These are phyloP conservation scores for Lithobates pipiens DNA, from an alignment of 2,797 vertebrate genomes.

Conservation along the genomic window DNA sequence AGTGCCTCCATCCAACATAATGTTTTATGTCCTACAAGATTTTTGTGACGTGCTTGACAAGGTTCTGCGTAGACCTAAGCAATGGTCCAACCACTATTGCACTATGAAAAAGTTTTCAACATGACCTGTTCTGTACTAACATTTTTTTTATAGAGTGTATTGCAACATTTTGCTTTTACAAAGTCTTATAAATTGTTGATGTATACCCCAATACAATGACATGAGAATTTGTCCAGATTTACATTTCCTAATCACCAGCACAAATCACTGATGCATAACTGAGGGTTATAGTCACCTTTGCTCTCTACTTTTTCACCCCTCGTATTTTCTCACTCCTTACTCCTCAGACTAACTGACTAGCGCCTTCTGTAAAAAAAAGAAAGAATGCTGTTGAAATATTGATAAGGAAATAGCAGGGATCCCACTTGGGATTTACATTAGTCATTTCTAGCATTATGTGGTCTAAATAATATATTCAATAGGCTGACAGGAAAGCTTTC, in stretches of 20 bases:
- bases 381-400: constrained; percentile 50
- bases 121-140: neutral
- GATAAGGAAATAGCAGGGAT: constrained; percentile 42
- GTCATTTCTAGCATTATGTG: constrained; percentile 24
- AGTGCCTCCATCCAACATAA: too few species aligned
- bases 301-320: neutral
- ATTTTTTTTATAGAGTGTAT: too few species aligned
- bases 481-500: constrained; percentile 13
- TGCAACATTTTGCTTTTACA: too few species aligned
- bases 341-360: constrained; percentile 3
- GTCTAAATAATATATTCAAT: constrained; percentile 25
- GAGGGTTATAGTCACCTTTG: constrained; percentile 2
- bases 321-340: constrained; percentile 7
- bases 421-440: constrained; percentile 41
- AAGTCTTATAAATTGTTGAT: neutral
- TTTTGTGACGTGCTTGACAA: neutral
- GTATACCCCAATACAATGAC: neutral
- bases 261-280: neutral
- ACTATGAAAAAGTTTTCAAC: neutral
- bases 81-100: neutral
- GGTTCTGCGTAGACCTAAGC: neutral
- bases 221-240: neutral
- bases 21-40: neutral
- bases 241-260: neutral
- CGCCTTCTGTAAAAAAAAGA: neutral